Percentiles rank a stretch among this genome's conserved stretches.
phyloP scores from a whole-genome alignment of 2,113 vertebrate species.

The Pluvialis apricaria region DNA sequence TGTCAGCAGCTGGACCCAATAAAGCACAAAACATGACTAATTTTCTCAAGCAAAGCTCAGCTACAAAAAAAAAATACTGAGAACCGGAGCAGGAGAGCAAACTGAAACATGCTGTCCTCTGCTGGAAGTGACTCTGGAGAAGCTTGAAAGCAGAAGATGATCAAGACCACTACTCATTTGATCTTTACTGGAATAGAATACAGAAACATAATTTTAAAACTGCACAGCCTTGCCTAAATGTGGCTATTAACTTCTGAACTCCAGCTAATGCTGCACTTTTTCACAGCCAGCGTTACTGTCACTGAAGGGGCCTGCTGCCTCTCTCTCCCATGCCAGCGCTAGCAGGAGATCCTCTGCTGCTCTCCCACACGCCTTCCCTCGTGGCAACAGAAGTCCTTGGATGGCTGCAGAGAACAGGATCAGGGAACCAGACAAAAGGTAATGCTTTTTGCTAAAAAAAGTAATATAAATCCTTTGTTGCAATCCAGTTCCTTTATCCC shows the following conservation, averaged over 20 bases:
- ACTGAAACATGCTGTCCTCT: constrained; percentile 39
- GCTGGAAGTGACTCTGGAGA: constrained; percentile 6
- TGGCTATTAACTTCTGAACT: background rate
- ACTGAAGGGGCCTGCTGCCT: background rate
- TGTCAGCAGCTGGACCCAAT: background rate
- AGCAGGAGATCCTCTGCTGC: background rate
- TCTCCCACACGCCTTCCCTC: background rate
- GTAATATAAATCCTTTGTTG: background rate
- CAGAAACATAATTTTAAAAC: background rate
- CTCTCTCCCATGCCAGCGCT: background rate
- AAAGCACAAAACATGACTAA: background rate
- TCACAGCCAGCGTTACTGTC: background rate
- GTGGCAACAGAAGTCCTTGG: fast-evolving
- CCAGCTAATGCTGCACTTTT: background rate
- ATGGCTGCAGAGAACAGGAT: background rate
- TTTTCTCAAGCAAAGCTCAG: background rate
- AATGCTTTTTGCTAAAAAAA: background rate
- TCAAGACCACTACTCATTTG: background rate
- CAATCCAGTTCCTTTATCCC: background rate
- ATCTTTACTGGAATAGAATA: background rate
- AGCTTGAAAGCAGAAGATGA: background rate
- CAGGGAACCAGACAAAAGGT: background rate
- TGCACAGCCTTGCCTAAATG: background rate
- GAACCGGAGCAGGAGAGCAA: background rate
- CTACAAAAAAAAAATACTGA: background rate